These are phyloP conservation scores for Beris morrisii DNA, from an alignment of 2,888 invertebrate genomes.

Conservation along the genomic window DNA sequence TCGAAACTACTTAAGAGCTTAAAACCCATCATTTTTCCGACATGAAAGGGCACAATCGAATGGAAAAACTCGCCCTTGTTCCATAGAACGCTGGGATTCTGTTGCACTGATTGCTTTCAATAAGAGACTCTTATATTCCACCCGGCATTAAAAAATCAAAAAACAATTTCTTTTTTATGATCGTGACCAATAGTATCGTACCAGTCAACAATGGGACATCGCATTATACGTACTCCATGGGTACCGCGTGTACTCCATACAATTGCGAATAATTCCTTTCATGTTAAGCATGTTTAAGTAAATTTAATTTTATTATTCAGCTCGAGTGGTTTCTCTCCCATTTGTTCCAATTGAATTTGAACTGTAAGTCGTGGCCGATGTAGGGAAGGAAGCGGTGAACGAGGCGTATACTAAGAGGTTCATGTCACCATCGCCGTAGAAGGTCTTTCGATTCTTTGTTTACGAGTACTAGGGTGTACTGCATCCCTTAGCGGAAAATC, in stretches of 20 bases:
- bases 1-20: no score
- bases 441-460: not conserved
- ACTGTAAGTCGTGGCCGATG: not conserved
- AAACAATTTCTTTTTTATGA: no score
- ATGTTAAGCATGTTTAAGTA: conserved; percentile 29
- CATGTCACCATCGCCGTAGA: no score
- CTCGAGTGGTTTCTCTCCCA: conserved; percentile 29
- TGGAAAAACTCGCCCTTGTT: no score
- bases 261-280: not conserved
- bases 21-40: no score
- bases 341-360: conserved; percentile 30
- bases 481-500: conserved; percentile 1
- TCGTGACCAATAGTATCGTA: not conserved
- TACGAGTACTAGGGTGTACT: conserved; percentile 5
- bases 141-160: not conserved
- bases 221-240: not conserved
- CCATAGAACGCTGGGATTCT: not conserved
- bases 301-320: conserved; percentile 33
- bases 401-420: no score
- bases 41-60: no score
- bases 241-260: not conserved
- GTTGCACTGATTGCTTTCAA: not conserved
- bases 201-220: not conserved
- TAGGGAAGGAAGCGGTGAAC: not conserved
- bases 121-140: not conserved